Evolutionary conservation across 2,888 invertebrate species (phyloP).

Genomic region (Drosophila stalkeri): DNA sequence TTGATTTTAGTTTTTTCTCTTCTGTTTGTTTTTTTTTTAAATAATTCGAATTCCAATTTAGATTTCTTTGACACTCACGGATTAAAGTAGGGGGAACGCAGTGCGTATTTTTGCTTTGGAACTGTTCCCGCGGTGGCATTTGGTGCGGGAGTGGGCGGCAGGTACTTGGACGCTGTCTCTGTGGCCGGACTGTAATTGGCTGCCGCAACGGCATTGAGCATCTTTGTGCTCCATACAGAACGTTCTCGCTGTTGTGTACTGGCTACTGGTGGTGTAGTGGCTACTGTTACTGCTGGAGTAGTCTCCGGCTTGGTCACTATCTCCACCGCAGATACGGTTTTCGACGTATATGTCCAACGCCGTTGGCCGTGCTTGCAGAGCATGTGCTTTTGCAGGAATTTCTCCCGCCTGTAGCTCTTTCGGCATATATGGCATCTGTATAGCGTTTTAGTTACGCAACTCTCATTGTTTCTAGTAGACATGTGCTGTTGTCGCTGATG

Average conservation of each 20-base stretch:
- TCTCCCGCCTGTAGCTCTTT: constrained; percentile 30
- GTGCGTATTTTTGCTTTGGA: constrained; percentile 29
- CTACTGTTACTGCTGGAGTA: too few relatives aligned
- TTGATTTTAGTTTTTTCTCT: background rate
- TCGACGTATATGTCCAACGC: background rate
- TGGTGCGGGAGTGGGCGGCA: constrained; percentile 6
- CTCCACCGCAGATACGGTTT: background rate
- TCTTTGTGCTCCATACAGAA: constrained; percentile 32
- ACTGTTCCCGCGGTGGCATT: background rate
- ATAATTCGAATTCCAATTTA: background rate
- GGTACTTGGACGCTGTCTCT: constrained; percentile 43
- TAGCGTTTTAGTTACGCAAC: background rate
- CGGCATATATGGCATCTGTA: constrained; percentile 41
- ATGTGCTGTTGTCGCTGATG: background rate
- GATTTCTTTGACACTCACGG: constrained; percentile 29
- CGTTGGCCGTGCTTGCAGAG: constrained; percentile 24
- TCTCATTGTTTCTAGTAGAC: background rate
- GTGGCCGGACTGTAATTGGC: constrained; percentile 51
- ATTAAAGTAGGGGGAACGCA: constrained; percentile 48
- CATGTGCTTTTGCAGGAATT: constrained; percentile 33
- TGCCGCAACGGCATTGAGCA: constrained; percentile 54
- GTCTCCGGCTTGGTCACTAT: background rate
- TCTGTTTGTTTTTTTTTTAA: background rate
- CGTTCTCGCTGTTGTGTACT: background rate
- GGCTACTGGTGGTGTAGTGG: background rate